Percentiles rank a stretch among this genome's conserved stretches.
Evolutionary conservation across 1,140 invertebrate genomes (phyloP).

Genomic region (Zaprionus ornatus): DNA sequence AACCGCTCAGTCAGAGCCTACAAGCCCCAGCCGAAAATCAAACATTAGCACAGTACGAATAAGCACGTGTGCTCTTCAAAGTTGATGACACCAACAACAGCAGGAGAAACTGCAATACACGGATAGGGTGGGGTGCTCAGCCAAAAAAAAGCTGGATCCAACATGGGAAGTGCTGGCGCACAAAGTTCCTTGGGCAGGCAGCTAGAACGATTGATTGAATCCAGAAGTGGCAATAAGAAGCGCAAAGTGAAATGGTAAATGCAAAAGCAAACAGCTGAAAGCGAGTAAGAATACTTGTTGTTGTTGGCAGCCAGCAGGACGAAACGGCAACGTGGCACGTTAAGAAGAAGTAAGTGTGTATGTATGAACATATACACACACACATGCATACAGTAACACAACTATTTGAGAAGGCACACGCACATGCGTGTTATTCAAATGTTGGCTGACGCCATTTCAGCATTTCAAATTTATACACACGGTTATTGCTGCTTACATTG

Average conservation of each 20-base stretch:
- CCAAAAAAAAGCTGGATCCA: constrained; percentile 1
- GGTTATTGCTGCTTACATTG: constrained; percentile 65
- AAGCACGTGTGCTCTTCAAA: constrained; percentile 29
- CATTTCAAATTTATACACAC: constrained; percentile 75
- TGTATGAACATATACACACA: constrained; percentile 28
- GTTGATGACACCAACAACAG: not conserved
- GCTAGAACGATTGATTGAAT: constrained; percentile 78
- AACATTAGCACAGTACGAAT: constrained; percentile 55
- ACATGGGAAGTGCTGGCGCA: constrained; percentile 32
- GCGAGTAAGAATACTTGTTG: constrained; percentile 5
- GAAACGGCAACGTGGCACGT: constrained; percentile 42
- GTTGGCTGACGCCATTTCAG: constrained; percentile 73
- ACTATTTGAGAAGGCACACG: constrained; percentile 59
- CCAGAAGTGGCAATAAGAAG: constrained; percentile 79
- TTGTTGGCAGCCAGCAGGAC: not conserved
- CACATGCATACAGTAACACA: constrained; percentile 35
- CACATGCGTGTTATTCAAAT: constrained; percentile 78
- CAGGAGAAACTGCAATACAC: not conserved
- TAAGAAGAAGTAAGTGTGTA: constrained; percentile 42
- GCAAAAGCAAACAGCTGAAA: constrained; percentile 67
- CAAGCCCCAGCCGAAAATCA: constrained; percentile 54
- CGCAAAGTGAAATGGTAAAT: constrained; percentile 64
- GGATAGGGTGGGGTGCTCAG: constrained; percentile 1
- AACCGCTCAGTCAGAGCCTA: not conserved
- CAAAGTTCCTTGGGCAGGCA: constrained; percentile 53